Evolutionary conservation across 2,113 vertebrate genomes (phyloP).

Genomic region (Atlantisia rogersi): DNA sequence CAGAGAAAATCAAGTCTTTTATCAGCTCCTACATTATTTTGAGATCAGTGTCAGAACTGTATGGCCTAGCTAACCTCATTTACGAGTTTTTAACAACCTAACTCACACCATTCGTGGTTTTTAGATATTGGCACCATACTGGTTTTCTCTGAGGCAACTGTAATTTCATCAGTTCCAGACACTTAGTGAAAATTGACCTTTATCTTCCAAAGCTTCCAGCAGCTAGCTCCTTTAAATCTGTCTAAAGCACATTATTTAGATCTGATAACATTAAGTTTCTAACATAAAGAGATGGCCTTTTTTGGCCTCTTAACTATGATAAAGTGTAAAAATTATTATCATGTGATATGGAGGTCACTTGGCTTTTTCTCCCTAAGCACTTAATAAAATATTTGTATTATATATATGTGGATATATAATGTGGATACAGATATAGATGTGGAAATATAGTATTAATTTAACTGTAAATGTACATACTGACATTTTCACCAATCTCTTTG

Average conservation of each 20-base stretch:
- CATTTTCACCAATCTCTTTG: not conserved
- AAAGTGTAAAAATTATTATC: not conserved
- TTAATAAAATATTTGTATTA: not conserved
- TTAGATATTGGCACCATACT: not conserved
- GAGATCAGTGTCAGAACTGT: not conserved
- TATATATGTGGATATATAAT: not conserved
- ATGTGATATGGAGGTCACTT: accelerated
- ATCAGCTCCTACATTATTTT: not conserved
- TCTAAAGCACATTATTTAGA: not conserved
- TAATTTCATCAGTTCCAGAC: conserved; percentile 6
- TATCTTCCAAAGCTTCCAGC: conserved; percentile 15
- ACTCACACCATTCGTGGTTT: not conserved
- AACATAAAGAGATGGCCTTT: not conserved
- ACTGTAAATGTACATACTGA: not conserved
- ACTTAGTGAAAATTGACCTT: conserved; percentile 36
- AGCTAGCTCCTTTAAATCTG: not conserved
- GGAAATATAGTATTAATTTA: not conserved
- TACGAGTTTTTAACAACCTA: not conserved
- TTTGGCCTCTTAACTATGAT: not conserved
- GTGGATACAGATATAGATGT: not conserved
- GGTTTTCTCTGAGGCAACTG: not conserved
- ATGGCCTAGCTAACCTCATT: not conserved
- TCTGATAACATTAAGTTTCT: not conserved
- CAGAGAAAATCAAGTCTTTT: not conserved
- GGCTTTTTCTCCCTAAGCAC: not conserved